Base-by-base conservation (phyloP, 2,797 vertebrate species). In the Esox masquinongy region DNA sequence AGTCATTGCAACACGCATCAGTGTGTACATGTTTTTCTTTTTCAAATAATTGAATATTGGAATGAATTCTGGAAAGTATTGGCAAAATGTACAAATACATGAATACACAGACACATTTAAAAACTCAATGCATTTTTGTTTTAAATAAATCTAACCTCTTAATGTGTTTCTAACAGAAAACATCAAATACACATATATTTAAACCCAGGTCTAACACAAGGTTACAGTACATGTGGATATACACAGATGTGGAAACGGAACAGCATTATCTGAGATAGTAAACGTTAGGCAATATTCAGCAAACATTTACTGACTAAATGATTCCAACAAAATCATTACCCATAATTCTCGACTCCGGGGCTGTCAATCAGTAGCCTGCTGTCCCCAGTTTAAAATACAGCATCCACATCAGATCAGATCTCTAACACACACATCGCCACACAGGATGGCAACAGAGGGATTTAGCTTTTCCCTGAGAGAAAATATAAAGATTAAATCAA, bases 401-500 rank as follows among this genome's bases (percentile, higher is more conserved):
- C 74, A 53, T 47, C 26, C 19, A 69, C 66, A 70, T 70, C 66
- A 69, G 8, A 51, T 59, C 19, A 7, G 17, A 12, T 67, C 16
- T 66, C 43, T 51, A 31, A 26, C 16, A n/a, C 17, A 39, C 36
- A 39, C 34, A 49, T 19, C 34, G 31, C 74, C n/a, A 34, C 3
- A 2, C 1, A 9, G 17, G 5, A 26, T 3, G 15, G 36, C 22
- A 22, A 22, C 36, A 61, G 39, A 72, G 66, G 71, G 74, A 76
- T 82, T 80, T 56, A 59, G 64, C 74, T 67, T 77, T 77, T 77
- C 69, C 34, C 56, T 70, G 69, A n/a, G 70, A 19, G 77, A 79
- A 77, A 79, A 82, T 80, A 77, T 70, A 11, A 67, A 78, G 76
- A 85, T 84, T 80, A 82, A 77, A 83, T 73, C 47, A 75, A 76